phyloP scores from a whole-genome alignment of 2,888 invertebrate genomes.

The Metopia argyrocephala region DNA sequence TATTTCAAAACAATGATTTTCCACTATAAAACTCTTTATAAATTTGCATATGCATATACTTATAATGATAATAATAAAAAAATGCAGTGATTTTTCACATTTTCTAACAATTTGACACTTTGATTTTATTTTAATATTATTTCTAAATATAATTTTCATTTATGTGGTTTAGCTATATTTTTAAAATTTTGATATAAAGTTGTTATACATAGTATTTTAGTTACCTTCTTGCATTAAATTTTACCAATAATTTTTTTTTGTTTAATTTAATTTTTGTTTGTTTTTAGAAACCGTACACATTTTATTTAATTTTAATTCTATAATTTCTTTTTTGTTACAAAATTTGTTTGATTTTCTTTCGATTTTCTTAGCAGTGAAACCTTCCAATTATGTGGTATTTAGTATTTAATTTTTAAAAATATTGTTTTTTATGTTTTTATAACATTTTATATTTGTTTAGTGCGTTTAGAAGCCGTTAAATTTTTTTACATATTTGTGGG shows the following conservation, averaged over 20 bases:
- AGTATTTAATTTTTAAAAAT: slow-evolving; percentile 21
- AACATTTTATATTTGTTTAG: slow-evolving; percentile 1
- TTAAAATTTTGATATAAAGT: slow-evolving; percentile 31
- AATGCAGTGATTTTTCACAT: neutral
- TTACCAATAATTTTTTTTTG: slow-evolving; percentile 40
- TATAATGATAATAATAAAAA: no score
- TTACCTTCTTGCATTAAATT: slow-evolving; percentile 23
- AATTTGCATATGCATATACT: neutral
- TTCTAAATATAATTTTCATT: neutral
- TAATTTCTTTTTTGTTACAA: slow-evolving; percentile 18
- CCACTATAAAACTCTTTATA: neutral
- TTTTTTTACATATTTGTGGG: slow-evolving; percentile 41
- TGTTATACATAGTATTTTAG: slow-evolving; percentile 36
- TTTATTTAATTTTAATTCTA: slow-evolving; percentile 29
- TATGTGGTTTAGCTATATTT: slow-evolving; percentile 7
- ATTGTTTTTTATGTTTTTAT: slow-evolving; percentile 5
- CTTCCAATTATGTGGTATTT: slow-evolving; percentile 54
- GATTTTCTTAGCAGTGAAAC: slow-evolving; percentile 62
- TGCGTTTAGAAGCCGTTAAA: slow-evolving; percentile 20
- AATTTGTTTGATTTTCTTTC: slow-evolving; percentile 39
- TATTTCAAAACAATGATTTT: neutral
- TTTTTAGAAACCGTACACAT: slow-evolving; percentile 61
- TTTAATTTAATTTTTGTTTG: slow-evolving; percentile 18
- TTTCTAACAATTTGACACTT: neutral
- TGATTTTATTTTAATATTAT: neutral